Evolutionary conservation across 1,140 invertebrate species (phyloP), one percentile per base, ranked within the genome.

Genomic region (Cryptotermes secundus): DNA sequence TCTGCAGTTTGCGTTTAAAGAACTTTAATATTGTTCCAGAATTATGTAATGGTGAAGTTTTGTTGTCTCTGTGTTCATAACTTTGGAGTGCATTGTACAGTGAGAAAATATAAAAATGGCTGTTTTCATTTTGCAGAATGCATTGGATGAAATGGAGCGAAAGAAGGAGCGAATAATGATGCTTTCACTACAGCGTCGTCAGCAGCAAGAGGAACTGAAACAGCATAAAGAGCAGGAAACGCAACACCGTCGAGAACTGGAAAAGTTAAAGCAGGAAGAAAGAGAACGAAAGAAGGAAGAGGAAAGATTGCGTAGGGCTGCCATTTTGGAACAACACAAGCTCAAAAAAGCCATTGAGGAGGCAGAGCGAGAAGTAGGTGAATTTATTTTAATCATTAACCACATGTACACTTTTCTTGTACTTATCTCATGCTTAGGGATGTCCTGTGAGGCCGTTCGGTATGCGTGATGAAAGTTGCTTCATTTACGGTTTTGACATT

Each of bases 321-420:
- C 92, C 85, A 99, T 99, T 89, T 93, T 99, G 86, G 97, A 98
- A 89, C 95, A 98, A 89, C 97, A 99, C 91, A 97, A 97, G 90
- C 92, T 98, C 86, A 97, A 98, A 88, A 99, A 99, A 90, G 95
- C 96, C 79, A 94, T 96, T 83, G 96, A 98, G 90, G 97, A 98
- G 91, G 96, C 96, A 79, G 96, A 98, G 88, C 92, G 96, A 91
- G 96, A 97, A 92, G 96, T 96, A 88, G 85, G 86, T 80, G 35
- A 34, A 45, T 59, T 36, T 12, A 45, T 86, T 34, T 82, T 38
- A 38, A 38, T 49, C 45, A 19, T 49, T 49, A 49, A 19, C 3
- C 45, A 49, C 14, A 49, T 49, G 22, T 19, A 1, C 45, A 49
- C 45, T 49, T 10, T 49, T 12, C 4, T 38, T 38, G 38, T n/a